These are phyloP conservation scores for Endotricha flammealis DNA, from an alignment of 2,888 invertebrate genomes.

Conservation along the genomic window DNA sequence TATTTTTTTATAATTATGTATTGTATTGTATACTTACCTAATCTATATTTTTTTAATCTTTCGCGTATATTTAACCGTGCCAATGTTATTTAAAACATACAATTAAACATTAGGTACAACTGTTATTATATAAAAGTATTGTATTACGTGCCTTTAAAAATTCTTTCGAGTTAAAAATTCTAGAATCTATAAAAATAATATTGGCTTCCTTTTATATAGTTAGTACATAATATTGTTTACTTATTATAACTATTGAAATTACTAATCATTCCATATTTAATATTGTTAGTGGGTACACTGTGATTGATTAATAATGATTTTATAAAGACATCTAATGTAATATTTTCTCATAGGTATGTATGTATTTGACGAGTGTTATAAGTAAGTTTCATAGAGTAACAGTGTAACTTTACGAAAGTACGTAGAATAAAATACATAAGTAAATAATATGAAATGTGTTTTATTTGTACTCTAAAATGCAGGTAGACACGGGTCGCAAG, in stretches of 20 bases:
- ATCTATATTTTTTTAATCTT: slow-evolving; percentile 18
- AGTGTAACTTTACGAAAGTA: slow-evolving; percentile 57
- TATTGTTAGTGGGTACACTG: slow-evolving; percentile 60
- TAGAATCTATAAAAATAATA: slow-evolving; percentile 12
- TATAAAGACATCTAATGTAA: slow-evolving; percentile 34
- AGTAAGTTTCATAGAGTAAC: slow-evolving; percentile 61
- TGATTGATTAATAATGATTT: slow-evolving; percentile 65
- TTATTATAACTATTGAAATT: slow-evolving; percentile 21
- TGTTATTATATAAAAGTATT: slow-evolving; percentile 26
- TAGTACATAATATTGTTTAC: too few species aligned
- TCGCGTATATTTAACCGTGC: too few species aligned
- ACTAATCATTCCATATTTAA: slow-evolving; percentile 64
- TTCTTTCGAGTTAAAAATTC: slow-evolving; percentile 18
- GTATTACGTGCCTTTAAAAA: slow-evolving; percentile 22
- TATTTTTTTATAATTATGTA: slow-evolving; percentile 12
- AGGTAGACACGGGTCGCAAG: too few species aligned
- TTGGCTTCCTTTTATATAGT: slow-evolving; percentile 19
- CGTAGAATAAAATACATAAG: slow-evolving; percentile 63
- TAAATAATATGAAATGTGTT: slow-evolving; percentile 24
- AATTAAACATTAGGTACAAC: too few species aligned
- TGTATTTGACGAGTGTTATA: slow-evolving; percentile 51
- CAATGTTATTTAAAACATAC: slow-evolving; percentile 34
- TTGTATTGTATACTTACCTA: neutral
- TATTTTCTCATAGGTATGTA: slow-evolving; percentile 52
- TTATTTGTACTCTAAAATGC: too few species aligned